Conservation (phyloP, 2,113 vertebrate genomes). For the Sphaerodactylus townsendi region DNA sequence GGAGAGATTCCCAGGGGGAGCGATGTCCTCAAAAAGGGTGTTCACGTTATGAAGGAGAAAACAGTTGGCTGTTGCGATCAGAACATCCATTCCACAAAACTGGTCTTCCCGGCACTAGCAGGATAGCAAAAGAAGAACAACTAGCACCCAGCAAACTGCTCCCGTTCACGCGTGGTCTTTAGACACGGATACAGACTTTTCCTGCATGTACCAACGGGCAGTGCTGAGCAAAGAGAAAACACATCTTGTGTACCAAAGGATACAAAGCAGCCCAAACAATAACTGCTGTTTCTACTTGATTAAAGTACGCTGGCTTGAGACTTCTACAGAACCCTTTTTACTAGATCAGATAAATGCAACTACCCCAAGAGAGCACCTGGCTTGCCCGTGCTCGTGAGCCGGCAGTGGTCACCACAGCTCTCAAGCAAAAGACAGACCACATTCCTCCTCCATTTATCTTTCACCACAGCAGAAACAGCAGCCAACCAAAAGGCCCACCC, state of each 20-base stretch:
- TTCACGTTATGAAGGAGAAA: background rate
- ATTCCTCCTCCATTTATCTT: too few relatives aligned
- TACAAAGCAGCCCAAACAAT: too few relatives aligned
- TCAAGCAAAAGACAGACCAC: too few relatives aligned
- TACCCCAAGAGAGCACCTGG: too few relatives aligned
- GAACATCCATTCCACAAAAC: background rate
- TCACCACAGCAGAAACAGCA: too few relatives aligned
- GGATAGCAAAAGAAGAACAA: too few relatives aligned
- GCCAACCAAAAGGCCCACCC: too few relatives aligned
- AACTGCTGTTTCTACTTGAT: too few relatives aligned
- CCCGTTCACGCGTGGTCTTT: background rate
- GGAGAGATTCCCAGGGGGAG: background rate
- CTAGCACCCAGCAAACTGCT: too few relatives aligned
- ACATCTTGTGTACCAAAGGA: background rate
- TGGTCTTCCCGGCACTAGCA: background rate
- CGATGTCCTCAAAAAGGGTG: background rate
- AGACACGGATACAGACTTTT: background rate
- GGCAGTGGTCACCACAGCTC: too few relatives aligned
- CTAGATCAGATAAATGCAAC: too few relatives aligned
- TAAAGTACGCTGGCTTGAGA: background rate
- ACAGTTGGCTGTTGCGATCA: background rate
- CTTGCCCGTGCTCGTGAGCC: too few relatives aligned
- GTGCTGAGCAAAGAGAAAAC: background rate
- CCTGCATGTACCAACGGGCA: background rate
- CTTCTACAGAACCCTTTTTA: background rate